These are phyloP conservation scores for Tinamus major DNA, from an alignment of 2,797 vertebrate species.

Conservation along the genomic window DNA sequence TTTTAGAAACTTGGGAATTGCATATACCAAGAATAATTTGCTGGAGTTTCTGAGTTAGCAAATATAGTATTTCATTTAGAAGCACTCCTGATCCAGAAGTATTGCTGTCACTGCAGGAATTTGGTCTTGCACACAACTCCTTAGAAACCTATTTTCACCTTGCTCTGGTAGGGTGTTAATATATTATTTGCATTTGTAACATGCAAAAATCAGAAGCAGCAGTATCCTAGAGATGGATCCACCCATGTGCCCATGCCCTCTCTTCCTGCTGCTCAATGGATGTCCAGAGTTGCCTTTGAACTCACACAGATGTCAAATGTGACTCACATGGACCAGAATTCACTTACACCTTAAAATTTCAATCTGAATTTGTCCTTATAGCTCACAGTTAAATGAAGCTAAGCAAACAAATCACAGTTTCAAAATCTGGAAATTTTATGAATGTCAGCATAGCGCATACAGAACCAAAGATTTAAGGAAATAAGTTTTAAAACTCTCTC, in stretches of 20 bases:
- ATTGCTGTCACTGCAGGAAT: not conserved
- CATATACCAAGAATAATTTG: not conserved
- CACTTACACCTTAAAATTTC: not conserved
- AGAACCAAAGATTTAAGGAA: not conserved
- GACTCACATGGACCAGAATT: not conserved
- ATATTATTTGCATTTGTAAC: not conserved
- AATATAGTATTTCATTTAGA: not conserved
- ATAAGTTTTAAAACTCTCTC: rapidly evolving
- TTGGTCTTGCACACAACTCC: not conserved
- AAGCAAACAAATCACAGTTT: not conserved
- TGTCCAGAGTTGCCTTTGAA: not conserved
- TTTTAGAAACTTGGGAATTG: not conserved
- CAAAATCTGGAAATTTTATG: not conserved
- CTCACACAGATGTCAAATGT: not conserved
- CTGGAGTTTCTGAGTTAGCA: not conserved
- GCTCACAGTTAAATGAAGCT: not conserved
- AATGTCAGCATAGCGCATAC: not conserved
- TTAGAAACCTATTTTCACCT: not conserved
- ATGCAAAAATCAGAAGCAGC: not conserved
- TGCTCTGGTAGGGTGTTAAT: not conserved
- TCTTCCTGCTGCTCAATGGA: not conserved
- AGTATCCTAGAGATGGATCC: not conserved
- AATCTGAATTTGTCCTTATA: not conserved
- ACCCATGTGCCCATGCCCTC: rapidly evolving
- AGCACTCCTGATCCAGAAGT: not conserved